Percentiles rank a stretch among this genome's conserved stretches.
Conservation (phyloP, 1,140 invertebrate species). For the Pseudomyrmex cubaensis region DNA sequence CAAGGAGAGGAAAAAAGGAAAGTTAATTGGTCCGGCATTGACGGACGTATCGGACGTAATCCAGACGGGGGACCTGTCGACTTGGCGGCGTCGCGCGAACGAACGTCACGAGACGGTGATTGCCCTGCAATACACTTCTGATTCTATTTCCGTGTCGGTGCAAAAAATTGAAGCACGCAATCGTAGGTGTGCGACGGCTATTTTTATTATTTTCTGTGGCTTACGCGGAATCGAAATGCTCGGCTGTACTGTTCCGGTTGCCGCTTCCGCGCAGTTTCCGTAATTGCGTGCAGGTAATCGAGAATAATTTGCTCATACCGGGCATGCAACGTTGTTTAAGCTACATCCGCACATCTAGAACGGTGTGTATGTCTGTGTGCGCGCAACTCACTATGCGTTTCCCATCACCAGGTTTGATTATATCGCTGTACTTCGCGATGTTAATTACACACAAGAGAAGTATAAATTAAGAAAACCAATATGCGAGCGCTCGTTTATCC, state of each 20-base stretch:
- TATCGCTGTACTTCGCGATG: background rate
- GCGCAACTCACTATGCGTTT: background rate
- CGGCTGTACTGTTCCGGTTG: slow-evolving; percentile 14
- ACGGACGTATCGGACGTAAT: slow-evolving; percentile 79
- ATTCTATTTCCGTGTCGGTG: slow-evolving; percentile 21
- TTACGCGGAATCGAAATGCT: slow-evolving; percentile 7
- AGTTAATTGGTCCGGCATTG: slow-evolving; percentile 79
- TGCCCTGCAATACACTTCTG: slow-evolving; percentile 59
- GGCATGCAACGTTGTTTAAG: slow-evolving; percentile 12
- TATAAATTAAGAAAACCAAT: background rate
- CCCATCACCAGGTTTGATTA: background rate
- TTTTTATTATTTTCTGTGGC: background rate
- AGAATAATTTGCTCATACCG: background rate
- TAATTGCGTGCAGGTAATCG: background rate
- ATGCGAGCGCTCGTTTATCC: background rate
- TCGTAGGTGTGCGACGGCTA: too few relatives aligned
- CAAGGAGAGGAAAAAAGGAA: slow-evolving; percentile 63
- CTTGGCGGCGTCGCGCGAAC: slow-evolving; percentile 57
- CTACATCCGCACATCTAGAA: background rate
- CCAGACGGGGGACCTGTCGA: slow-evolving; percentile 64
- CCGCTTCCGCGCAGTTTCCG: slow-evolving; percentile 12
- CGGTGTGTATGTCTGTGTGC: background rate
- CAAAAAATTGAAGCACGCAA: slow-evolving; percentile 1
- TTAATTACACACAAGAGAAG: slow-evolving; percentile 1
- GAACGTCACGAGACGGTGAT: slow-evolving; percentile 68